Evolutionary conservation across 2,888 invertebrate genomes (phyloP).

Genomic region (Stenoptilia bipunctidactyla): DNA sequence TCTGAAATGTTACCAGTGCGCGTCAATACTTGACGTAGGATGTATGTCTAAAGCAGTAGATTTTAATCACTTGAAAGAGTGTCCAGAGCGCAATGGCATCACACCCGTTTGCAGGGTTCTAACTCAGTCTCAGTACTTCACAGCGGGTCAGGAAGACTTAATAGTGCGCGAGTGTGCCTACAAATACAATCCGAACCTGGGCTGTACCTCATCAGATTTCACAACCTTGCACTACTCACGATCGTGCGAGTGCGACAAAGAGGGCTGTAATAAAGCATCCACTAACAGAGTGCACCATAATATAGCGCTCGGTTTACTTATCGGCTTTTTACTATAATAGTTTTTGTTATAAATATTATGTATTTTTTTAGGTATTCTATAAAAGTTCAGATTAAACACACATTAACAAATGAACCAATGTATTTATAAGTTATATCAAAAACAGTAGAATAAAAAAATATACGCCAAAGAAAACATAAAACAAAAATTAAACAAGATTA

Average conservation of each 20-base stretch:
- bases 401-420: too few relatives aligned
- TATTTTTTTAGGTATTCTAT: too few relatives aligned
- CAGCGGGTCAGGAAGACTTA: slow-evolving; percentile 29
- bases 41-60: slow-evolving; percentile 38
- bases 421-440: too few relatives aligned
- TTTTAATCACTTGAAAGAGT: slow-evolving; percentile 29
- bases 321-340: too few relatives aligned
- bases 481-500: too few relatives aligned
- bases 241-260: slow-evolving; percentile 42
- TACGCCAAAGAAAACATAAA: too few relatives aligned
- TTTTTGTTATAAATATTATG: too few relatives aligned
- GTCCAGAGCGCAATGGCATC: slow-evolving; percentile 15
- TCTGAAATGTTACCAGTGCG: slow-evolving; percentile 53
- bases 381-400: too few relatives aligned
- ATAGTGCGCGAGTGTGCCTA: slow-evolving; percentile 51
- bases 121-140: slow-evolving; percentile 45
- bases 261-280: slow-evolving; percentile 38
- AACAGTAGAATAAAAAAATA: too few relatives aligned
- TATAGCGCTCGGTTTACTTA: too few relatives aligned
- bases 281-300: not conserved
- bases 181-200: slow-evolving; percentile 27
- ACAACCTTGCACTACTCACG: slow-evolving; percentile 42
- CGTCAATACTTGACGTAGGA: slow-evolving; percentile 24
- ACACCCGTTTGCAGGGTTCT: slow-evolving; percentile 39
- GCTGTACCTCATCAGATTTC: slow-evolving; percentile 37